phyloP scores from a whole-genome alignment of 2,888 invertebrate genomes.

The Antitype chi region DNA sequence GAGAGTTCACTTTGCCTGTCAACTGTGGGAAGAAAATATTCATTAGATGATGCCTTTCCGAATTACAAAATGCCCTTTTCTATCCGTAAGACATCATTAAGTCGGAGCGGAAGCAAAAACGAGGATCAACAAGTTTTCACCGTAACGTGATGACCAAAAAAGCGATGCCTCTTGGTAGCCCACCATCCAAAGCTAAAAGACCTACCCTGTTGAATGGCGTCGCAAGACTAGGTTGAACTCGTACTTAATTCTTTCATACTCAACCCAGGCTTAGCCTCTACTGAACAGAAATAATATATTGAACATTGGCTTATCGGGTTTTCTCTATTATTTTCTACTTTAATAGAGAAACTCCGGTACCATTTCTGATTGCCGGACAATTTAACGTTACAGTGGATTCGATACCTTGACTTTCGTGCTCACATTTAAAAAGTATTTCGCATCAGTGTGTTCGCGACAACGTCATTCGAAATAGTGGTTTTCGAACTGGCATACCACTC shows the following conservation, averaged over 20 bases:
- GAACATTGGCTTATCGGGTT: neutral
- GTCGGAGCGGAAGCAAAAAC: neutral
- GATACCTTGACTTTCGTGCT: too few species aligned
- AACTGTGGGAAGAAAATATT: constrained; percentile 70
- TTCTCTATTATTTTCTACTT: too few species aligned
- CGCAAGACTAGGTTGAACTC: neutral
- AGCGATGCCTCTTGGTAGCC: too few species aligned
- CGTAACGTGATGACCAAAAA: neutral
- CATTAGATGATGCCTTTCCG: neutral
- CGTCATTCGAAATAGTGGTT: too few species aligned
- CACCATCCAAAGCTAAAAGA: neutral
- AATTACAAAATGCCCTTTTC: neutral
- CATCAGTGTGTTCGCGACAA: too few species aligned
- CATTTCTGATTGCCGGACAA: too few species aligned
- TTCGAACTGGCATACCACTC: too few species aligned
- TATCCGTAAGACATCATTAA: too few species aligned
- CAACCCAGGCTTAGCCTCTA: neutral
- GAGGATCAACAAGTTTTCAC: neutral
- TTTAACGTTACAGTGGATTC: too few species aligned
- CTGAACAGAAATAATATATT: neutral
- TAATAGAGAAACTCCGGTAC: too few species aligned
- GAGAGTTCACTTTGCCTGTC: constrained; percentile 92
- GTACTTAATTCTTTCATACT: neutral
- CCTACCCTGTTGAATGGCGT: too few species aligned
- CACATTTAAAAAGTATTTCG: too few species aligned